Conservation (phyloP, 2,113 vertebrate genomes). For the Melanotaenia duboulayi region DNA sequence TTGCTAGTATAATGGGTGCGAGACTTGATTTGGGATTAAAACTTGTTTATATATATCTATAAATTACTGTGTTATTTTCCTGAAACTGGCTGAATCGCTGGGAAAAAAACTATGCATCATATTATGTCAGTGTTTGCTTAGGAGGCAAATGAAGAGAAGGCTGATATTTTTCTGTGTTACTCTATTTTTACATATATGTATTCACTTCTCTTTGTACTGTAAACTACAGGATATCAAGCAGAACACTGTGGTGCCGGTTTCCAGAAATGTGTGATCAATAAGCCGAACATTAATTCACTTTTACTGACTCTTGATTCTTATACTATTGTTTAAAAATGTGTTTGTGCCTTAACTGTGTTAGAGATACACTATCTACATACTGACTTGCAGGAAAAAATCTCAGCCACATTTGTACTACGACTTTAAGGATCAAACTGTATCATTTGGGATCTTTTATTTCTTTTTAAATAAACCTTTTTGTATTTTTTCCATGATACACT, state of each 20-base stretch:
- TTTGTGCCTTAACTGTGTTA: constrained; percentile 64
- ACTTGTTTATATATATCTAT: constrained; percentile 46
- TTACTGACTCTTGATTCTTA: constrained; percentile 43
- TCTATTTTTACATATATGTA: constrained; percentile 20
- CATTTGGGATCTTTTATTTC: constrained; percentile 62
- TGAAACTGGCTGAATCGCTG: constrained; percentile 31
- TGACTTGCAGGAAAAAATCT: constrained; percentile 25
- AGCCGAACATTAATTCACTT: constrained; percentile 23
- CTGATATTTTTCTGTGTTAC: constrained; percentile 8
- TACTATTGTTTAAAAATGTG: constrained; percentile 37
- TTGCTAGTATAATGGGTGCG: constrained; percentile 2
- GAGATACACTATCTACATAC: constrained; percentile 13
- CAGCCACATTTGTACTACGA: constrained; percentile 52
- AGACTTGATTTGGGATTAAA: constrained; percentile 28
- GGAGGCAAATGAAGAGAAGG: neutral
- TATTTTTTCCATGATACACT: constrained; percentile 68
- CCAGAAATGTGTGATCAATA: constrained; percentile 11
- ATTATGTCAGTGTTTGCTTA: constrained; percentile 14
- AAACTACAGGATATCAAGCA: constrained; percentile 18
- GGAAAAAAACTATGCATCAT: constrained; percentile 10
- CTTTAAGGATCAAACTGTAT: constrained; percentile 77
- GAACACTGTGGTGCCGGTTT: constrained; percentile 32
- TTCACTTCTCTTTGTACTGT: constrained; percentile 20
- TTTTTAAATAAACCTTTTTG: constrained; percentile 73
- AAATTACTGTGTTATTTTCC: constrained; percentile 32